Conservation (phyloP, 2,888 invertebrate species). For the Temnothorax rugatulus region DNA sequence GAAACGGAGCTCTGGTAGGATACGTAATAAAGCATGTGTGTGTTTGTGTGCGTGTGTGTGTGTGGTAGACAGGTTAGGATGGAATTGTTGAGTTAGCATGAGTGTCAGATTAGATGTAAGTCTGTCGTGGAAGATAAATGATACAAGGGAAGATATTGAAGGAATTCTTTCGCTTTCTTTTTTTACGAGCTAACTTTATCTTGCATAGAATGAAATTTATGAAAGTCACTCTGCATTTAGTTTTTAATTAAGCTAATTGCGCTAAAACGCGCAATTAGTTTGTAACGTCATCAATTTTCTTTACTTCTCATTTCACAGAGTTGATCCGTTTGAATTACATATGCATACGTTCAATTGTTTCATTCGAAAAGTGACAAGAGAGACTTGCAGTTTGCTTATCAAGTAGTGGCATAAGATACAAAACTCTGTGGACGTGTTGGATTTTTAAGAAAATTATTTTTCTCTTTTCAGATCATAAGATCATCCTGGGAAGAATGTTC, state of each 20-base stretch:
- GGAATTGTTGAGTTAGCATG: neutral
- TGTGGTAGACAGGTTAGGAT: neutral
- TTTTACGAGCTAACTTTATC: neutral
- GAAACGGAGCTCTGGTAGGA: neutral
- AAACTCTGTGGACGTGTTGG: neutral
- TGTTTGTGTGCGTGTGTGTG: neutral
- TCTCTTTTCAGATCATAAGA: constrained; percentile 37
- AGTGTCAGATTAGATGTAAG: neutral
- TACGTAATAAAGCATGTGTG: neutral
- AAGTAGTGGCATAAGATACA: neutral
- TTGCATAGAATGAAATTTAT: neutral
- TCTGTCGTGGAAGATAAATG: neutral
- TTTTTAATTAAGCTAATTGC: neutral
- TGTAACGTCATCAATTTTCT: neutral
- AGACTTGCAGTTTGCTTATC: neutral
- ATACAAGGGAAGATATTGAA: neutral
- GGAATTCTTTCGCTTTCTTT: neutral
- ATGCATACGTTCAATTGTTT: neutral
- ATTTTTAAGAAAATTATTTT: neutral
- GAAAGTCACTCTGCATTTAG: neutral
- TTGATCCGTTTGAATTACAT: neutral
- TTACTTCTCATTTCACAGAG: neutral
- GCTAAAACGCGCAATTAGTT: neutral
- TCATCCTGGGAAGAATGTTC: constrained; percentile 52
- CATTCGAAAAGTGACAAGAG: neutral